Conservation (phyloP, 2,113 vertebrate genomes). For the Toxotes chatareus region DNA sequence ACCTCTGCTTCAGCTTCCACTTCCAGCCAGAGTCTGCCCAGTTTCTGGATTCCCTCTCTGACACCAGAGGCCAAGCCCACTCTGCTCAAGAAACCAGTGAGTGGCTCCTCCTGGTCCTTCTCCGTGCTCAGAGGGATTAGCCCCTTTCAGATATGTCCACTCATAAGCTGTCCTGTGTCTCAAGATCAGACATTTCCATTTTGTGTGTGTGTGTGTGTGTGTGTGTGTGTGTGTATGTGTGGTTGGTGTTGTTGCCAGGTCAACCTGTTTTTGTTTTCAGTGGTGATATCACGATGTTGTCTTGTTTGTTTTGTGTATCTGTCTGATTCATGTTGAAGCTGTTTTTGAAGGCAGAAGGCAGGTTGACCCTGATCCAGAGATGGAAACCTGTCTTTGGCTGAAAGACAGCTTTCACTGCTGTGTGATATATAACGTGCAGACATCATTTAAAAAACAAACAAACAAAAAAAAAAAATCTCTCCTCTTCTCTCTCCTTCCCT, state of each 20-base stretch:
- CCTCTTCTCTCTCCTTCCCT: background rate
- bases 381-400: background rate
- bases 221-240: background rate
- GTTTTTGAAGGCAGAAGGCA: background rate
- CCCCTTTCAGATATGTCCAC: no score
- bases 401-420: background rate
- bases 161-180: no score
- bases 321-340: conserved; percentile 24
- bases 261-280: conserved; percentile 6
- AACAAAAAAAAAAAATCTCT: background rate
- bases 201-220: background rate
- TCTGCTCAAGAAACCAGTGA: conserved; percentile 90
- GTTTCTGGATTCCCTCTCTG: conserved; percentile 93
- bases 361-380: conserved; percentile 9
- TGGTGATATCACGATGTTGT: no score
- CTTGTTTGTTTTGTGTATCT: conserved; percentile 27
- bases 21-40: conserved; percentile 84
- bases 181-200: no score
- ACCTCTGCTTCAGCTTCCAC: background rate
- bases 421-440: background rate
- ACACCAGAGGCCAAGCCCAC: conserved; percentile 91
- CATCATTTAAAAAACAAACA: background rate
- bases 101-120: conserved; percentile 39
- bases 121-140: background rate
- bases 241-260: no score